Evolutionary conservation across 2,888 invertebrate species (phyloP).

Genomic region (Yponomeuta malinellus): DNA sequence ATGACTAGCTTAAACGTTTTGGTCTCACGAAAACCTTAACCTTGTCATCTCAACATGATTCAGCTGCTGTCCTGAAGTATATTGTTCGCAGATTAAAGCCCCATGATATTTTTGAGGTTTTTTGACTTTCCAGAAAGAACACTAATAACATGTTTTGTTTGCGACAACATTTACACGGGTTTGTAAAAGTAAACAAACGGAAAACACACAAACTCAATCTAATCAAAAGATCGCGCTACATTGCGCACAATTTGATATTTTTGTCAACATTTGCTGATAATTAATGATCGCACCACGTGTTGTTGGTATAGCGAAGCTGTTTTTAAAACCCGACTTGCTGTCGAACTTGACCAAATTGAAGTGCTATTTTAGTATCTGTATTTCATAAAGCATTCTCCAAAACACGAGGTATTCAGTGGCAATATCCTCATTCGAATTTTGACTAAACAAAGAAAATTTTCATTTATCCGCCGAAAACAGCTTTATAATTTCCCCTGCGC

Average conservation of each 20-base stretch:
- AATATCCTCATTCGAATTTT: slow-evolving; percentile 35
- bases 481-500: not conserved
- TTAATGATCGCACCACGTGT: not conserved
- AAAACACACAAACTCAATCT: not conserved
- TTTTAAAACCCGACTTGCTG: not conserved
- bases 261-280: not conserved
- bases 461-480: slow-evolving; percentile 20
- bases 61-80: too few species aligned
- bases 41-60: too few species aligned
- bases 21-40: too few species aligned
- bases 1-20: too few species aligned
- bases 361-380: not conserved
- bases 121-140: not conserved
- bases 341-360: slow-evolving; percentile 3
- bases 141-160: not conserved
- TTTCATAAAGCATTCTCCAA: slow-evolving; percentile 1
- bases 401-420: not conserved
- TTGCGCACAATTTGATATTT: not conserved
- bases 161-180: not conserved
- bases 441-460: slow-evolving; percentile 45
- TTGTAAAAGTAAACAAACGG: not conserved
- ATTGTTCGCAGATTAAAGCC: too few species aligned
- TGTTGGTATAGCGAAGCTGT: not conserved
- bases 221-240: not conserved
- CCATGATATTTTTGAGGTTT: too few species aligned